Base-by-base conservation (phyloP, 2,113 vertebrate species). In the Gobius niger region DNA sequence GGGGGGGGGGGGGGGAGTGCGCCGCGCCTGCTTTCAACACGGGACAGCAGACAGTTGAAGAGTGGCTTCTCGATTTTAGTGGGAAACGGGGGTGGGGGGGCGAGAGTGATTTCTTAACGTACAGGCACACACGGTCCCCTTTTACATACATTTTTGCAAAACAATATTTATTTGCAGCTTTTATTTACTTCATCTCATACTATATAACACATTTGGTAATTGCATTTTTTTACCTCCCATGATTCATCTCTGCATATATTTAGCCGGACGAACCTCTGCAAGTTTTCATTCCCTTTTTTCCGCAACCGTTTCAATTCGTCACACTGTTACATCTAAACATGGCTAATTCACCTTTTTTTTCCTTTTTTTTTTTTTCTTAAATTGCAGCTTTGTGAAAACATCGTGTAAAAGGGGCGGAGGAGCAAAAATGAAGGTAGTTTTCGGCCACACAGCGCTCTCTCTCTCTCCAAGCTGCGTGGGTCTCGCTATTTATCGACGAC, bases 11-110 rank as follows among this genome's bases (percentile, higher is more conserved):
- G 9, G 56, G 53, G 18, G 0, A 5, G 63, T 57, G 62, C 49
- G 24, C 24, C 59, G 18, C 0, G 15, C 41, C 44, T 15, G 64
- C 56, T 13, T 65, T 66, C 15, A 19, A 34, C 51, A 41, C 9
- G 63, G 66, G 63, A 51, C 72, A 64, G 61, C 7, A 50, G 47
- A 75, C 1, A 12, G 57, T 12, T 46, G 59, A 42, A 66, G 72
- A 72, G 63, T 72, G 34, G 52, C 65, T 68, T 56, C 5, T 34
- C 24, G 69, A 63, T 59, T 76, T 72, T 47, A 74, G 47, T 51
- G 47, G 40, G 59, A 63, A 67, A 63, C 59, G 24, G 24, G 24
- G n/a, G 61, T 72, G 72, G 67, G n/a, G 61, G 72, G 72, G 67
- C 64, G 61, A 71, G 16, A 34, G 15, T 54, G 16, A 70, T 70